These are phyloP conservation scores for Rhodeus uyekii DNA, from an alignment of 2,797 vertebrate species.

Conservation along the genomic window DNA sequence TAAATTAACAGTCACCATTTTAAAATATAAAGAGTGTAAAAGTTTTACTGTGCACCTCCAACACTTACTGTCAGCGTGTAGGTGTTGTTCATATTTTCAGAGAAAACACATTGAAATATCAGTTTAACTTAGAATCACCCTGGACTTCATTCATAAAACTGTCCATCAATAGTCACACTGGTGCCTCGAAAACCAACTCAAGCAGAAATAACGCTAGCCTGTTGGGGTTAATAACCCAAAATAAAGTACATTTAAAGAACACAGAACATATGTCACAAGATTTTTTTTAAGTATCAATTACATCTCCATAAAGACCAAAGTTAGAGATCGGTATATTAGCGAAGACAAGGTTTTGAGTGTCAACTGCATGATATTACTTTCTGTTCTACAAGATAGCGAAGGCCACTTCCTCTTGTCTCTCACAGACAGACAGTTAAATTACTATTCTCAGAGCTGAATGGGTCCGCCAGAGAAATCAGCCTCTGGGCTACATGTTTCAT, in stretches of 20 bases:
- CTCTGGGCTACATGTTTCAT: constrained; percentile 13
- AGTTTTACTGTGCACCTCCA: constrained; percentile 7
- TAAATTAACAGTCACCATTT: neutral
- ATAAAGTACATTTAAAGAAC: no score
- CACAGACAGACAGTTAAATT: constrained; percentile 36
- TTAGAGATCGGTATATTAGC: neutral
- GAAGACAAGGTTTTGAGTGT: neutral
- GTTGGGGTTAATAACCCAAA: neutral
- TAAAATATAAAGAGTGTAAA: neutral
- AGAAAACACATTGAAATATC: constrained; percentile 19
- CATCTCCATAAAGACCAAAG: neutral
- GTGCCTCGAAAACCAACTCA: constrained; percentile 25
- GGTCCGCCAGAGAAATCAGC: constrained; percentile 25
- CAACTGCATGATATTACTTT: neutral
- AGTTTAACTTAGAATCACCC: constrained; percentile 1
- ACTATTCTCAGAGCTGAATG: neutral
- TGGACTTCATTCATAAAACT: constrained; percentile 30
- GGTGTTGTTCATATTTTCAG: neutral
- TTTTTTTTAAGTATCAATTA: constrained; percentile 19
- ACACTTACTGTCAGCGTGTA: neutral
- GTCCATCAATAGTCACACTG: constrained; percentile 25
- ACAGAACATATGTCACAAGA: neutral
- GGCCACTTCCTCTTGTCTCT: constrained; percentile 35
- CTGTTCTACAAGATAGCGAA: constrained; percentile 3
- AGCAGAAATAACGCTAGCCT: constrained; percentile 34